phyloP scores from a whole-genome alignment of 2,797 vertebrate genomes.

The Ispidina picta region DNA sequence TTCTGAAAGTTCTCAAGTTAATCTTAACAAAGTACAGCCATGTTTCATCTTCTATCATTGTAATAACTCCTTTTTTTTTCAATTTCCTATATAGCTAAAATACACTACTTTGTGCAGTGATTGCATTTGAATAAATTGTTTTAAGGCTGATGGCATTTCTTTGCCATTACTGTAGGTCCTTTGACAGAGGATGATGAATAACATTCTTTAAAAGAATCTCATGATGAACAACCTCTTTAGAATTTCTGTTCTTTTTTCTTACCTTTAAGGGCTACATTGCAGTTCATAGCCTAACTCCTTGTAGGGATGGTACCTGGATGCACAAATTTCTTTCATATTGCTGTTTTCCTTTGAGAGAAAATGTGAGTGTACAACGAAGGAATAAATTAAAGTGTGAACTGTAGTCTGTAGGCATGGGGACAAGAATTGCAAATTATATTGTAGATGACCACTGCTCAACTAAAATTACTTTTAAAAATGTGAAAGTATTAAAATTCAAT shows the following conservation, averaged over 20 bases:
- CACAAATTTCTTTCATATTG: background rate
- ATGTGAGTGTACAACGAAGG: background rate
- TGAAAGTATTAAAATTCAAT: background rate
- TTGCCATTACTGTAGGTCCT: background rate
- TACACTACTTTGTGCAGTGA: background rate
- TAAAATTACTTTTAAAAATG: background rate
- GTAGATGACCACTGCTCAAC: background rate
- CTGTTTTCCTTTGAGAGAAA: background rate
- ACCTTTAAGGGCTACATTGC: background rate
- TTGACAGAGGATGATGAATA: constrained; percentile 38
- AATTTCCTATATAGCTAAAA: constrained; percentile 1
- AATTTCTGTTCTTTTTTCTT: constrained; percentile 8
- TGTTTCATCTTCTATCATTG: background rate
- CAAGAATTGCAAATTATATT: background rate
- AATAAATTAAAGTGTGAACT: background rate
- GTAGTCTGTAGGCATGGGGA: background rate
- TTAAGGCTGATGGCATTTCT: background rate
- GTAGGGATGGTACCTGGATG: background rate
- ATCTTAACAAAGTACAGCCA: background rate
- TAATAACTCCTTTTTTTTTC: background rate
- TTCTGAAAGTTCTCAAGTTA: background rate
- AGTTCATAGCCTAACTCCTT: background rate
- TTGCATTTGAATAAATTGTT: constrained; percentile 39
- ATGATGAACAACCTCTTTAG: background rate
- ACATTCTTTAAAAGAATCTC: background rate